A percentile compares a stretch with the other conserved stretches of the same genome.
These are phyloP conservation scores for Melanostoma scalare DNA, from an alignment of 2,888 invertebrate genomes.

Conservation along the genomic window DNA sequence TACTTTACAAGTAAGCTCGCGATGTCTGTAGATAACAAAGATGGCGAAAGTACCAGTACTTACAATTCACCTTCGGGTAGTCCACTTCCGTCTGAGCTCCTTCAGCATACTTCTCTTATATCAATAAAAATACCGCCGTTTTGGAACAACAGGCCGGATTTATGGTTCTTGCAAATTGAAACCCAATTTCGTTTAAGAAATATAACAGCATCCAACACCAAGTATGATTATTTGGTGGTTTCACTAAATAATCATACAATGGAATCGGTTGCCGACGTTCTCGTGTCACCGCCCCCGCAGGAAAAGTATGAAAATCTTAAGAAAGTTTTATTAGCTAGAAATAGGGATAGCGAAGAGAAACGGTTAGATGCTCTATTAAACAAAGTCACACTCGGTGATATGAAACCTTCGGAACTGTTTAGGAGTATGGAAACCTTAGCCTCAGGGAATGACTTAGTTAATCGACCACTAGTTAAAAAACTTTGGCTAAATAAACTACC, in stretches of 20 bases:
- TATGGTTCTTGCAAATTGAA: constrained; percentile 38
- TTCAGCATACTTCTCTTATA: constrained; percentile 15
- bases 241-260: constrained; percentile 7
- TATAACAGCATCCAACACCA: constrained; percentile 23
- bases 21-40: too few species aligned
- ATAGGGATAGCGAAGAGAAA: constrained; percentile 39
- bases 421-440: constrained; percentile 16
- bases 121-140: constrained; percentile 31
- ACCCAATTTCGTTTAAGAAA: constrained; percentile 30
- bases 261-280: constrained; percentile 33
- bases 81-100: not conserved
- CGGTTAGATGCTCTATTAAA: constrained; percentile 32
- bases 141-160: constrained; percentile 39
- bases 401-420: constrained; percentile 20
- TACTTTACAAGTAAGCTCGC: too few species aligned
- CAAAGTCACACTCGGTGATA: constrained; percentile 11
- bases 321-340: constrained; percentile 30
- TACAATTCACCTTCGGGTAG: too few species aligned
- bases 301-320: constrained; percentile 21
- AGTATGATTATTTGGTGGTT: constrained; percentile 25
- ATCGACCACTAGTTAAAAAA: constrained; percentile 11
- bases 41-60: too few species aligned
- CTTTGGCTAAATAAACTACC: constrained; percentile 33
- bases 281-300: constrained; percentile 7
- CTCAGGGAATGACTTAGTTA: constrained; percentile 1